Evolutionary conservation across 1,140 invertebrate genomes (phyloP).

Genomic region (Yoshiicerus persimilis): DNA sequence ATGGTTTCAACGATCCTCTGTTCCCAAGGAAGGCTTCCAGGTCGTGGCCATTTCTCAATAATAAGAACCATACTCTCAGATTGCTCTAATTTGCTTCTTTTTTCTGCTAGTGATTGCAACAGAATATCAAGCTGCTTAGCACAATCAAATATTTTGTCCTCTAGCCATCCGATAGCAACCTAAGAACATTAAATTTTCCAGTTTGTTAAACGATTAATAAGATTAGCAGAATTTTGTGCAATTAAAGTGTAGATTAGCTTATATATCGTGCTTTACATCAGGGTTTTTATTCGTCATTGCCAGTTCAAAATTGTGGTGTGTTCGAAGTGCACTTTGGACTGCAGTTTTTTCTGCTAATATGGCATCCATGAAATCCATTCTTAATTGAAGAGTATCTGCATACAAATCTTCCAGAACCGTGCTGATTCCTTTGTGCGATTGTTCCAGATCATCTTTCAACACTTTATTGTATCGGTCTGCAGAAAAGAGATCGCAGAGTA

Average conservation of each 20-base stretch:
- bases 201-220: too few species aligned
- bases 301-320: constrained; percentile 45
- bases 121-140: constrained; percentile 30
- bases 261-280: neutral
- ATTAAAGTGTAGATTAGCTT: too few species aligned
- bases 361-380: constrained; percentile 39
- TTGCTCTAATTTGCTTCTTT: constrained; percentile 36
- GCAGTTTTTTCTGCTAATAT: constrained; percentile 40
- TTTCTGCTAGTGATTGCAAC: constrained; percentile 8
- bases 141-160: constrained; percentile 46
- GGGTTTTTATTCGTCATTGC: constrained; percentile 32
- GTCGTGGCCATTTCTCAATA: constrained; percentile 47
- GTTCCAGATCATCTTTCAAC: constrained; percentile 42
- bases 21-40: constrained; percentile 46
- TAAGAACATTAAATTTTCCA: neutral
- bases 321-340: constrained; percentile 45
- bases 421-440: constrained; percentile 37
- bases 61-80: constrained; percentile 35
- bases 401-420: constrained; percentile 34
- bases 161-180: constrained; percentile 43
- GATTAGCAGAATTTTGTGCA: too few species aligned
- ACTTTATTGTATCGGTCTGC: constrained; percentile 47
- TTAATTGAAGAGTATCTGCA: constrained; percentile 28
- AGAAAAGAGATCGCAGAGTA: neutral
- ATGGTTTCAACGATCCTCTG: constrained; percentile 12